Evolutionary conservation across 1,140 invertebrate species (phyloP).

Genomic region (Drosophila kohkoa): DNA sequence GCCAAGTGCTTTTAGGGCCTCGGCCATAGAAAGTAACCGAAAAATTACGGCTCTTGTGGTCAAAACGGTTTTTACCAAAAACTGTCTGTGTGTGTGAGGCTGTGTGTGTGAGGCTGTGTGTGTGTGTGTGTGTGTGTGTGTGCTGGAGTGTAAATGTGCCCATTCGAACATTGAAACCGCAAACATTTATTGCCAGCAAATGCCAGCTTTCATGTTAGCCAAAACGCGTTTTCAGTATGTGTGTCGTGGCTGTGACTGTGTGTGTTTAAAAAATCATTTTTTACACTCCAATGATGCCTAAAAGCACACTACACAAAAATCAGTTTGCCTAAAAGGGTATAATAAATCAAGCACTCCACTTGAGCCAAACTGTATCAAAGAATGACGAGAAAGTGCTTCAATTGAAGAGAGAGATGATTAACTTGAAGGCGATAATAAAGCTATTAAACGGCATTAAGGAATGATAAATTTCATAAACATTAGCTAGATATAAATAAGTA

Average conservation of each 20-base stretch:
- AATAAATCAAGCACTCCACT: not conserved
- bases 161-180: conserved; percentile 69
- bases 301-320: conserved; percentile 30
- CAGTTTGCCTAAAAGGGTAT: conserved; percentile 9
- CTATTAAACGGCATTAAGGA: too few relatives aligned
- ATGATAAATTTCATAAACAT: too few relatives aligned
- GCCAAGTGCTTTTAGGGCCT: conserved; percentile 43
- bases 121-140: conserved; percentile 46
- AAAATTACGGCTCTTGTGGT: conserved; percentile 78
- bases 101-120: conserved; percentile 7
- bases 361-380: too few relatives aligned
- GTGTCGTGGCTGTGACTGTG: conserved; percentile 1
- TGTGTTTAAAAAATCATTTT: conserved; percentile 68
- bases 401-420: not conserved
- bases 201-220: conserved; percentile 76
- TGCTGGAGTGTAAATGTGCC: conserved; percentile 69
- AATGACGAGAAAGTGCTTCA: too few relatives aligned
- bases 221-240: conserved; percentile 19
- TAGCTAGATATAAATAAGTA: too few relatives aligned
- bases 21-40: conserved; percentile 72
- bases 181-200: conserved; percentile 79
- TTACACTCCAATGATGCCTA: conserved; percentile 61
- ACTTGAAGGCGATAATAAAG: not conserved
- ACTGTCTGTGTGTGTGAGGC: not conserved
- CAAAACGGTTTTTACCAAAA: conserved; percentile 58